phyloP scores from a whole-genome alignment of 2,888 invertebrate genomes.

The Polydrusus tereticollis region DNA sequence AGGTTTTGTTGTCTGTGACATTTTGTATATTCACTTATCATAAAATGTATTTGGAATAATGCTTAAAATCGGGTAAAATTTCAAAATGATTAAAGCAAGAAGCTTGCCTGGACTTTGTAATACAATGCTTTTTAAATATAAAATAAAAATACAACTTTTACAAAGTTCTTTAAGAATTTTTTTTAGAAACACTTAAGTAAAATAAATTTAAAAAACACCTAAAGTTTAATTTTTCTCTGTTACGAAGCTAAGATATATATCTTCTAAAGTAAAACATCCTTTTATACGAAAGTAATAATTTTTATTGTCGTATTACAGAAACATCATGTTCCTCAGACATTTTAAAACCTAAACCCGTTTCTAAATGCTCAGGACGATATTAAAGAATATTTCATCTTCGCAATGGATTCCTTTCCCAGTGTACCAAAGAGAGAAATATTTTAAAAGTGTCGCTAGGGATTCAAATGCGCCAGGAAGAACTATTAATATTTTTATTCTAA shows the following conservation, averaged over 20 bases:
- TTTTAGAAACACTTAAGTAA: too few relatives aligned
- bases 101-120: too few relatives aligned
- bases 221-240: background rate
- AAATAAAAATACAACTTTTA: too few relatives aligned
- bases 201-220: background rate
- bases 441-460: background rate
- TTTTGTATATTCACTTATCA: too few relatives aligned
- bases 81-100: too few relatives aligned
- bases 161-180: too few relatives aligned
- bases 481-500: background rate
- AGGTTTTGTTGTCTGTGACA: too few relatives aligned
- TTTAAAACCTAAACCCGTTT: background rate
- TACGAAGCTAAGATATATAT: background rate
- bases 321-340: background rate
- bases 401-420: slow-evolving; percentile 8
- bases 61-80: too few relatives aligned
- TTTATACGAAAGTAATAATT: background rate
- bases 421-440: background rate
- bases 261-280: background rate
- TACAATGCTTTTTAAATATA: too few relatives aligned
- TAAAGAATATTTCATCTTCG: slow-evolving; percentile 17
- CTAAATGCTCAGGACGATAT: background rate
- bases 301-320: background rate
- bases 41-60: too few relatives aligned
- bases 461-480: background rate